Evolutionary conservation across 2,113 vertebrate genomes (phyloP).

Genomic region (Okapia johnstoni): DNA sequence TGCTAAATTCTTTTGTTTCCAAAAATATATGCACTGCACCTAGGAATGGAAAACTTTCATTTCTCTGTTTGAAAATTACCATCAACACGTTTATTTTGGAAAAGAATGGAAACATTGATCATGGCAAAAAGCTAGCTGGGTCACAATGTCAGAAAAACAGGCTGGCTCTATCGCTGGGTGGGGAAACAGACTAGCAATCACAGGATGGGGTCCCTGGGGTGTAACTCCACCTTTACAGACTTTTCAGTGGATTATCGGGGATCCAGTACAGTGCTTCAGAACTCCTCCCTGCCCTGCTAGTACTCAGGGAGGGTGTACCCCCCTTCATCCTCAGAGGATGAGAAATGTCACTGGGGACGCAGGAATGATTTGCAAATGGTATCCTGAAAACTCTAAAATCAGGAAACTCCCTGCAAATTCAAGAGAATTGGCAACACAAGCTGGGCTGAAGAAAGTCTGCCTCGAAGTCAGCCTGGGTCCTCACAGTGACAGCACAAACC

Average conservation of each 20-base stretch:
- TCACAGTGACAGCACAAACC: not conserved
- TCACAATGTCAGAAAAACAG: conserved; percentile 53
- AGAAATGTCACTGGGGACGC: not conserved
- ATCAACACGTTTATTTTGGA: conserved; percentile 60
- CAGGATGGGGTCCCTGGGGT: not conserved
- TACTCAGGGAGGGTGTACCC: not conserved
- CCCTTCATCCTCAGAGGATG: not conserved
- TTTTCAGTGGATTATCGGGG: not conserved
- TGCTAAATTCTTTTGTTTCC: conserved; percentile 50
- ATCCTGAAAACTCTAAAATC: not conserved
- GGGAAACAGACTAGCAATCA: not conserved
- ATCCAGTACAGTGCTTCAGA: not conserved
- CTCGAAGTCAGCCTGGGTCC: not conserved
- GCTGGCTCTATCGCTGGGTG: not conserved
- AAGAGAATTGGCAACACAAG: not conserved
- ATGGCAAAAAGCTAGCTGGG: conserved; percentile 41
- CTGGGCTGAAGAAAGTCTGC: not conserved
- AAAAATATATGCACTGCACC: conserved; percentile 12
- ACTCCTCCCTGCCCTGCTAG: not conserved
- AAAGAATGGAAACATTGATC: conserved; percentile 61
- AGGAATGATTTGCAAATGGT: not conserved
- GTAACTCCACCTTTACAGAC: not conserved
- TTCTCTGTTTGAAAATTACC: conserved; percentile 43
- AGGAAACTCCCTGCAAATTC: not conserved
- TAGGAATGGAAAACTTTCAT: conserved; percentile 63